Conservation (phyloP, 2,113 vertebrate genomes). For the Paradoxurus hermaphroditus region DNA sequence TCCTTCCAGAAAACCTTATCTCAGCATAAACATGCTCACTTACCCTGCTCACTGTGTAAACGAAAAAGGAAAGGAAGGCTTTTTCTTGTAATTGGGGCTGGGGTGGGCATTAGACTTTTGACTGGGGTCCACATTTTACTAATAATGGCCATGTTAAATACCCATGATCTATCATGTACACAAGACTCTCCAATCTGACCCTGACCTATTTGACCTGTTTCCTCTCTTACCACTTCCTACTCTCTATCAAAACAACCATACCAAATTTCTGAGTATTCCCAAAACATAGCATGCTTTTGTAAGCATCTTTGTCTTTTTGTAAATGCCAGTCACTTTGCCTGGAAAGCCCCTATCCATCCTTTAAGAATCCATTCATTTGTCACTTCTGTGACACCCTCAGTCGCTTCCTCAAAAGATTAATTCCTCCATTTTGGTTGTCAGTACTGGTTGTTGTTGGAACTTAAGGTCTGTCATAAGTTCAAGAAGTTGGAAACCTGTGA, state of each 20-base stretch:
- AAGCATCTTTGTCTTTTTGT: neutral
- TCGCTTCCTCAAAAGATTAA: neutral
- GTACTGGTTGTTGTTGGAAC: neutral
- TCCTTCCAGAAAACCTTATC: neutral
- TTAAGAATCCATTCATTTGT: neutral
- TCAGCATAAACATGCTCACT: neutral
- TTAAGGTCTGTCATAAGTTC: neutral
- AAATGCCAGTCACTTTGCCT: neutral
- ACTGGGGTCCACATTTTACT: neutral
- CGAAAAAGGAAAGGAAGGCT: neutral
- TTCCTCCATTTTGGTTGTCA: neutral
- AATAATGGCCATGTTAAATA: neutral
- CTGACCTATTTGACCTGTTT: neutral
- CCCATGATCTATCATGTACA: neutral
- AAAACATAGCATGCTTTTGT: neutral
- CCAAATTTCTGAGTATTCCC: neutral
- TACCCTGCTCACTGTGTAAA: neutral
- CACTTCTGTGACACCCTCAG: neutral
- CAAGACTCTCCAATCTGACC: neutral
- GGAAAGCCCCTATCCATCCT: neutral
- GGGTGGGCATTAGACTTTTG: neutral
- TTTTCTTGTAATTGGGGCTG: neutral
- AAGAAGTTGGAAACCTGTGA: neutral
- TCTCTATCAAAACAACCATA: neutral
- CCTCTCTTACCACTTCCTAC: neutral